Base-by-base conservation (phyloP, 2,113 vertebrate genomes). In the Ranitomeya variabilis region DNA sequence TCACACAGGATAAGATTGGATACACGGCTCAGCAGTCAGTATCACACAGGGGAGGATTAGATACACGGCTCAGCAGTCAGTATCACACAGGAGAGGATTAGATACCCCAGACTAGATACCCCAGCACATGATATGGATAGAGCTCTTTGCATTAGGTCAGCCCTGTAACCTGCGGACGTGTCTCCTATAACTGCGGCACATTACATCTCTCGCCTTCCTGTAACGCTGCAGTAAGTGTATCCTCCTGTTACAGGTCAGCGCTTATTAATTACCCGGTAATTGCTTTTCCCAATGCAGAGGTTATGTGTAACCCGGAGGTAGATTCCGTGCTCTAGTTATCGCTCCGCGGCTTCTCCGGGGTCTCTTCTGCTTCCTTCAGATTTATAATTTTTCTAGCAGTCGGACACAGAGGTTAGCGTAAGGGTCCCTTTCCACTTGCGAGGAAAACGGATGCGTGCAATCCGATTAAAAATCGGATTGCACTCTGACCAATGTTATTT, bases 301-400 rank as follows among this genome's bases (percentile, higher is more conserved):
- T 81, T 81, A 1, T 37, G 23, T 37, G 79, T 81, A 1, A 83
- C 60, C 81, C 62, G 64, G 18, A n/a, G 64, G 19, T 45, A 69
- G 62, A n/a, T 54, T 69, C 52, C 26, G 51, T 11, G 64, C 45
- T 69, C 66, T 69, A 26, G 45, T 55, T 71, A 23, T 11, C n/a
- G 23, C 37, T 11, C 7, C 7, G 21, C 15, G 31, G 16, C 84
- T 80, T 67, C 60, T 80, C 60, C 10, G 6, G 26, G 77, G 23
- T 57, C 62, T 69, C 15, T 26, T 51, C 31, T 54, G 57, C 51
- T 86, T 79, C 13, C 18, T 31, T 80, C 86, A 55, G 77, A 80
- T 81, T 80, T 80, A 80, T 87, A 21, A 87, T 71, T 87, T 71
- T 80, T 62, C 19, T 80, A 87, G 62, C 77, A 81, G 77, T 67